Percentiles rank a stretch among this genome's conserved stretches.
Conservation (phyloP, 2,888 invertebrate species). For the Drosophila paranaensis region DNA sequence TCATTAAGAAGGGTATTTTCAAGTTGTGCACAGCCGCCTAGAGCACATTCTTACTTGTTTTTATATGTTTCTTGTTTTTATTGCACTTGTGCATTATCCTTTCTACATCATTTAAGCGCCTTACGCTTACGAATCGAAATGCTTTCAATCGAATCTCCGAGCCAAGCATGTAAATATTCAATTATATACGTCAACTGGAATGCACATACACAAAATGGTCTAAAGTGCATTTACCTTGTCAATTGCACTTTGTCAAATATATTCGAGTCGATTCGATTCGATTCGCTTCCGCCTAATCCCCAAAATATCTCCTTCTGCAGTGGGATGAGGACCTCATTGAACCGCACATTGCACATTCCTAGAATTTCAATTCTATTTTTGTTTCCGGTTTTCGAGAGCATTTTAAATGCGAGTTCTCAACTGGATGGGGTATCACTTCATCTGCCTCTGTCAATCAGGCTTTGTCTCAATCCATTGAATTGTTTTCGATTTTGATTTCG, state of each 20-base stretch:
- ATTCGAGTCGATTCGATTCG: background rate
- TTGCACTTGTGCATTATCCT: conserved; percentile 12
- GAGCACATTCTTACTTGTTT: background rate
- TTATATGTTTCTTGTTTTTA: background rate
- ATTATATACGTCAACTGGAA: conserved; percentile 34
- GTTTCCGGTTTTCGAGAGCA: conserved; percentile 15
- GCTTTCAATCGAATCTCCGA: conserved; percentile 26
- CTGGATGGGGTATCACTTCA: conserved; percentile 8
- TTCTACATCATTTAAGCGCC: conserved; percentile 31
- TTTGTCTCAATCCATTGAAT: conserved; percentile 9
- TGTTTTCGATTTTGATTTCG: conserved; percentile 19
- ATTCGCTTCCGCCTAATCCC: conserved; percentile 11
- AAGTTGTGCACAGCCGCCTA: background rate
- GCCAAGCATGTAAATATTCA: conserved; percentile 56
- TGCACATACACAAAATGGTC: background rate
- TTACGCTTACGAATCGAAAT: conserved; percentile 28
- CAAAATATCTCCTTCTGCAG: background rate
- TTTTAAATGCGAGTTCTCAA: conserved; percentile 7
- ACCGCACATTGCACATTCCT: conserved; percentile 35
- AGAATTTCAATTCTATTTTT: conserved; percentile 34
- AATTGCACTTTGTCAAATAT: conserved; percentile 10
- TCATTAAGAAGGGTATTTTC: background rate
- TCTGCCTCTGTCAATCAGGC: conserved; percentile 16
- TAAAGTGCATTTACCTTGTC: background rate
- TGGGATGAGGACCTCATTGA: conserved; percentile 20